phyloP scores from a whole-genome alignment of 2,113 vertebrate species.

The Thinocorus orbignyianus region DNA sequence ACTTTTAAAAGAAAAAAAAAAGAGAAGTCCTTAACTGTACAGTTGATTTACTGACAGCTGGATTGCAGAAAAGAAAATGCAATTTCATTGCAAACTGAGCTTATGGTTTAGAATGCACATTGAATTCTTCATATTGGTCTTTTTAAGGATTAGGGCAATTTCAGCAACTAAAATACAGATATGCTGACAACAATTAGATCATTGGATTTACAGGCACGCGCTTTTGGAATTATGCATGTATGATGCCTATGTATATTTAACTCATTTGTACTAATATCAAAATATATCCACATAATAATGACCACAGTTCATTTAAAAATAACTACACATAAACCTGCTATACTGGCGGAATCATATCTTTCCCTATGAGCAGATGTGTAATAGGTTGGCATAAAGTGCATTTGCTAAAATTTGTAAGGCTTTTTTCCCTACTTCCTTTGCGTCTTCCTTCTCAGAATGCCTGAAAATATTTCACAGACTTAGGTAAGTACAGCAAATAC shows the following conservation, averaged over 20 bases:
- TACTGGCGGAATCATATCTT: neutral
- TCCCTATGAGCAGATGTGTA: neutral
- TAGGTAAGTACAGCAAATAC: neutral
- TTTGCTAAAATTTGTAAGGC: neutral
- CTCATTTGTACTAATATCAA: neutral
- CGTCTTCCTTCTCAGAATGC: neutral
- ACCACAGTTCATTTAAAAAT: neutral
- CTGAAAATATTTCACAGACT: neutral
- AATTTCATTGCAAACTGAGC: neutral
- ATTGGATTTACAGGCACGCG: neutral
- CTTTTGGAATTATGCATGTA: neutral
- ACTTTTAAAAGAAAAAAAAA: neutral
- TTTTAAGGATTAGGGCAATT: slow-evolving; percentile 7
- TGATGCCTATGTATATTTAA: neutral
- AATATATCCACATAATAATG: neutral
- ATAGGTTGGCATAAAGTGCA: neutral
- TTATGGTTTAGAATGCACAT: neutral
- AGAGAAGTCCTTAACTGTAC: slow-evolving; percentile 6
- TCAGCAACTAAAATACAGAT: neutral
- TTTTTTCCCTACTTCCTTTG: neutral
- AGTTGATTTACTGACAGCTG: slow-evolving; percentile 23
- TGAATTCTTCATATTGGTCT: neutral
- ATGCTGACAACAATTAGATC: neutral
- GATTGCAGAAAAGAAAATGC: neutral
- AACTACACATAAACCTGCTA: neutral